Conservation (phyloP, 2,888 invertebrate genomes). For the Acleris laterana region DNA sequence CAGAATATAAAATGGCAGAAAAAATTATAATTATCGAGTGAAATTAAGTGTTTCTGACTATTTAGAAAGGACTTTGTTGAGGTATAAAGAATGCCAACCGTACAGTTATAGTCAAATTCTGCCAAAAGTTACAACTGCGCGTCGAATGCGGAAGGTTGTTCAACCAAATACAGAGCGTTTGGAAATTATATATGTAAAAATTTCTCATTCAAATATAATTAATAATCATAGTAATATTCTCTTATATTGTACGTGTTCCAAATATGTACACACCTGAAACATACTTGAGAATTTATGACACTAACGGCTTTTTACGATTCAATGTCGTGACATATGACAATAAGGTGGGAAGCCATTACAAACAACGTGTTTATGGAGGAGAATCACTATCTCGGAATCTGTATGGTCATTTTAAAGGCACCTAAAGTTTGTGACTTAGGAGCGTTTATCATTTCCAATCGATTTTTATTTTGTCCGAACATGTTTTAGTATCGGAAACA, state of each 20-base stretch:
- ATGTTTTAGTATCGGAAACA: conserved; percentile 37
- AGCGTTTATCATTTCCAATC: conserved; percentile 55
- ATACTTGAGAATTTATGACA: conserved; percentile 64
- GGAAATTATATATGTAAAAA: too few species aligned
- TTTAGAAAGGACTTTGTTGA: too few species aligned
- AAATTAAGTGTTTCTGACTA: too few species aligned
- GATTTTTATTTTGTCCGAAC: conserved; percentile 44
- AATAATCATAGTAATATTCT: too few species aligned
- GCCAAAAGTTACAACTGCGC: too few species aligned
- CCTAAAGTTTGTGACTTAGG: conserved; percentile 42
- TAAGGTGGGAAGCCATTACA: conserved; percentile 64
- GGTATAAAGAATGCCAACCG: too few species aligned
- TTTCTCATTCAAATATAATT: too few species aligned
- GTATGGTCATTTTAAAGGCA: conserved; percentile 52
- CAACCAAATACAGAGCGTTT: too few species aligned
- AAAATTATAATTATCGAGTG: too few species aligned
- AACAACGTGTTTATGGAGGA: conserved; percentile 76
- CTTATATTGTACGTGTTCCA: conserved; percentile 6
- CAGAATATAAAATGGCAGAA: too few species aligned
- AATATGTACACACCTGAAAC: conserved; percentile 39
- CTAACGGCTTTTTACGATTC: conserved; percentile 64
- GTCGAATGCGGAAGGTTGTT: too few species aligned
- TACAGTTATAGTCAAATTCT: too few species aligned
- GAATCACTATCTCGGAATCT: conserved; percentile 55
- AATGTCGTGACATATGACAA: conserved; percentile 75